Evolutionary conservation across 2,888 invertebrate genomes (phyloP), one percentile per base, ranked within the genome.

Genomic region (Eugnorisma glareosa): DNA sequence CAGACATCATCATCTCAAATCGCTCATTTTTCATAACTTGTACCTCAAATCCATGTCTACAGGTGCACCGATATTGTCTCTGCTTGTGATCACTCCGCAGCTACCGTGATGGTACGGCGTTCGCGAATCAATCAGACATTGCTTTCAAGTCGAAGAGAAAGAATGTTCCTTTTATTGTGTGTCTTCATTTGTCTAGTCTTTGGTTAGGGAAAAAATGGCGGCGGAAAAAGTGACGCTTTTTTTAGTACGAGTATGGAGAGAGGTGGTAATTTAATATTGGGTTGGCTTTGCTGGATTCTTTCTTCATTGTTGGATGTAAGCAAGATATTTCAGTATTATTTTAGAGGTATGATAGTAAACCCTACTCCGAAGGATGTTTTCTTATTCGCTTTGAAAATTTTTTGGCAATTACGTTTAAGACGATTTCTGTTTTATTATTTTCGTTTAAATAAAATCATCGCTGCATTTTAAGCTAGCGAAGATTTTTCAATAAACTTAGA

Each of bases 121-220:
- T 21, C 71, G 59, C 73, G 71, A 83, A 83, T 83, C 86, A 83
- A 83, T 85, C 83, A 77, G 85, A 77, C 77, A 59, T 43, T 61
- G 76, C 70, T 77, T 73, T 73, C 73, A 85, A 71, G n/a, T 64
- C 67, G 66, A 35, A 66, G 48, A 61, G 45, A 35, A 37, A 31
- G 64, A 73, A 54, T 48, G 63, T 21, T 54, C 37, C 45, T 73
- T 73, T 83, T 85, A 81, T 81, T 81, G 59, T 64, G 21, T 35
- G 43, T 45, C 71, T 73, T 77, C 64, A 73, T 77, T 81, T 85
- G 59, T 61, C n/a, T 70, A 10, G 75, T 59, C 59, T 68, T n/a
- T 59, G 48, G 71, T 61, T 48, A 43, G 35, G 18, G 59, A 73
- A 61, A 61, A n/a, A 70, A 66, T 48, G 66, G 24, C 35, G 57